phyloP scores from a whole-genome alignment of 1,140 invertebrate species.

The Aphelenchoides besseyi region DNA sequence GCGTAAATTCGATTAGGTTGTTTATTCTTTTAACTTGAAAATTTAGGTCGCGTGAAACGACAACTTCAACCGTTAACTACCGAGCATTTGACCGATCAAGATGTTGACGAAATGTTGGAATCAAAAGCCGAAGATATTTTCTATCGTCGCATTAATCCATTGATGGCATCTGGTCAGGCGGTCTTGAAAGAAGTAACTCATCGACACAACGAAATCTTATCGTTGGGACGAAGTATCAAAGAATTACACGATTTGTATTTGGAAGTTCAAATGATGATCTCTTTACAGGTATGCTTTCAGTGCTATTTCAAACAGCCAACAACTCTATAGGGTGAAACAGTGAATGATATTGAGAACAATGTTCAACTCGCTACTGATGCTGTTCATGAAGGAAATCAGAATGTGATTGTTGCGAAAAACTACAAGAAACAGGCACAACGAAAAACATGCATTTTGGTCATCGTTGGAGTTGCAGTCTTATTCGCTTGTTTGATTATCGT shows the following conservation, averaged over 20 bases:
- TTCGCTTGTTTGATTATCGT: conserved; percentile 10
- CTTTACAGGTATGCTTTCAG: conserved; percentile 29
- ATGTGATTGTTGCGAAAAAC: conserved; percentile 19
- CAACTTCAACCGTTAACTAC: conserved; percentile 44
- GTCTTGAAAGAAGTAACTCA: conserved; percentile 42
- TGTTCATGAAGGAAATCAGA: conserved; percentile 23
- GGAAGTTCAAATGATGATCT: conserved; percentile 36
- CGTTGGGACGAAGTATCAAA: conserved; percentile 38
- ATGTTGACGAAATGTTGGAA: conserved; percentile 43
- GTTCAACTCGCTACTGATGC: conserved; percentile 36
- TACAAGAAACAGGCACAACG: conserved; percentile 34
- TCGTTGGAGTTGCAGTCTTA: conserved; percentile 8
- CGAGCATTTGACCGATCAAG: conserved; percentile 19
- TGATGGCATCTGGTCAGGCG: conserved; percentile 28
- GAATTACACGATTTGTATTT: conserved; percentile 44
- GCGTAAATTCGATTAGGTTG: conserved; percentile 28
- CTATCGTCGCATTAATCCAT: conserved; percentile 41
- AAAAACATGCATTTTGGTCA: conserved; percentile 28
- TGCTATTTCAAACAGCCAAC: background rate
- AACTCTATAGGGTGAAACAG: conserved; percentile 26
- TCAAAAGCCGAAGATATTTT: conserved; percentile 48
- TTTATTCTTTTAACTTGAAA: background rate
- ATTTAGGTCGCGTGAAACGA: conserved; percentile 48
- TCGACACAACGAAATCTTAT: conserved; percentile 39
- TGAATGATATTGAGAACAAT: conserved; percentile 34